These are phyloP conservation scores for Scotopteryx bipunctaria DNA, from an alignment of 2,888 invertebrate genomes.

Conservation along the genomic window DNA sequence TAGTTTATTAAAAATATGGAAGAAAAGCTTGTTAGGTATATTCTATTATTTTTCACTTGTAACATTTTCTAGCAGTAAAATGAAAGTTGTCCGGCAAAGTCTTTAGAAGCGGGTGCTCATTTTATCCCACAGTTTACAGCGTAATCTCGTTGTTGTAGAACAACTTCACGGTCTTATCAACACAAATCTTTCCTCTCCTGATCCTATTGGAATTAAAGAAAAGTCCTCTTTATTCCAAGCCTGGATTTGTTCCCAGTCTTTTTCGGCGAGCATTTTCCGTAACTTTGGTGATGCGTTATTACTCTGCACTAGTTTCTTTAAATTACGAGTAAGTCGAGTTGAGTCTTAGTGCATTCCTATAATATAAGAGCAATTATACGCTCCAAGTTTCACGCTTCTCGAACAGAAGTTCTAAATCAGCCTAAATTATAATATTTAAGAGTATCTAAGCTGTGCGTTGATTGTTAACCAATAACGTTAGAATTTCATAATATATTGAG, in stretches of 20 bases:
- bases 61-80: slow-evolving; percentile 22
- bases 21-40: neutral
- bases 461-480: too few relatives aligned
- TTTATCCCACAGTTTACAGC: slow-evolving; percentile 31
- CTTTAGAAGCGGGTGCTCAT: slow-evolving; percentile 24
- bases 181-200: slow-evolving; percentile 18
- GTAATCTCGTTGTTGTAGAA: slow-evolving; percentile 27
- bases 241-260: neutral
- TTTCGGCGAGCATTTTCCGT: neutral
- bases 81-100: slow-evolving; percentile 25
- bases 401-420: too few relatives aligned
- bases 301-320: too few relatives aligned
- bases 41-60: slow-evolving; percentile 16
- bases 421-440: too few relatives aligned
- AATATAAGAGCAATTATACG: too few relatives aligned
- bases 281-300: too few relatives aligned
- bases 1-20: neutral
- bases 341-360: too few relatives aligned
- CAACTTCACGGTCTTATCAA: slow-evolving; percentile 27
- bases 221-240: slow-evolving; percentile 6
- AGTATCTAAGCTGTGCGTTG: too few relatives aligned
- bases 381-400: too few relatives aligned
- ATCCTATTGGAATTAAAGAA: slow-evolving; percentile 19
- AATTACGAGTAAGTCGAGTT: too few relatives aligned
- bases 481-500: too few relatives aligned